A percentile compares a stretch with the other conserved stretches of the same genome.
Conservation (phyloP, 2,888 invertebrate genomes). For the Eupithecia centaureata region DNA sequence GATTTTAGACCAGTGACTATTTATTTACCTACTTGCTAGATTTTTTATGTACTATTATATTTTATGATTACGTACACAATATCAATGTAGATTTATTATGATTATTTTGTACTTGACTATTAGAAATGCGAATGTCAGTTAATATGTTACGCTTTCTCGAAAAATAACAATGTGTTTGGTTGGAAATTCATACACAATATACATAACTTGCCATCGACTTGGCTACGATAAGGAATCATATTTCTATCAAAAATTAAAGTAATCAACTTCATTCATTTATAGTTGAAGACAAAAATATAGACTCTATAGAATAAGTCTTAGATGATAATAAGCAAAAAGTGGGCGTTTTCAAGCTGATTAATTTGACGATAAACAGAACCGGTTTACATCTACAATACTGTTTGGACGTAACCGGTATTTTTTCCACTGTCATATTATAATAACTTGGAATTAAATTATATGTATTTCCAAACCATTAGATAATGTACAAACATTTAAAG, state of each 20-base stretch:
- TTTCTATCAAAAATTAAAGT: not conserved
- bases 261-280: too few species aligned
- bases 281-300: too few species aligned
- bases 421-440: not conserved
- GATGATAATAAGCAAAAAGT: not conserved
- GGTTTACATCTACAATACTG: not conserved
- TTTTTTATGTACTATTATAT: not conserved
- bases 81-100: not conserved
- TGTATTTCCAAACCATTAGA: too few species aligned
- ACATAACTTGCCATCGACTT: not conserved
- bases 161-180: not conserved
- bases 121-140: not conserved
- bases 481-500: too few species aligned
- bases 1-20: constrained; percentile 3
- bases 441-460: too few species aligned
- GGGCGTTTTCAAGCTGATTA: not conserved
- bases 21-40: not conserved
- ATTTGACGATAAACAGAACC: not conserved
- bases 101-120: not conserved
- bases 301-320: too few species aligned
- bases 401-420: not conserved
- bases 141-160: not conserved
- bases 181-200: not conserved
- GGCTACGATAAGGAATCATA: not conserved
- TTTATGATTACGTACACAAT: not conserved